phyloP scores from a whole-genome alignment of 2,888 invertebrate genomes.

The Pristionchus fissidentatus region DNA sequence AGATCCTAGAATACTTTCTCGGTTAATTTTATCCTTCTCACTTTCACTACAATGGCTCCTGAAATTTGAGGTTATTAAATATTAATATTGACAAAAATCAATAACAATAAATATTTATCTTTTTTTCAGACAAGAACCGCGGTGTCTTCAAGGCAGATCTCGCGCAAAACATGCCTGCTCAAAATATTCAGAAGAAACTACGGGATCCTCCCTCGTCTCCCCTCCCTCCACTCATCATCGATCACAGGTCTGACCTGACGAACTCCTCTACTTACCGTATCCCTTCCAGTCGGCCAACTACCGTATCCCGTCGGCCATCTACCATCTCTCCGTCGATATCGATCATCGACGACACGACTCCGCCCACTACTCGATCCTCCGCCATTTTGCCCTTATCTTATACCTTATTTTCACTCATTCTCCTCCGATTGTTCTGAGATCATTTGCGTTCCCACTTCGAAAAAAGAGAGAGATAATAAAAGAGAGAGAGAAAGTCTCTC shows the following conservation, averaged over 20 bases:
- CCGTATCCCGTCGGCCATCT: not conserved
- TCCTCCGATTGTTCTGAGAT: slow-evolving; percentile 14
- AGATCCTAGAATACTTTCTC: slow-evolving; percentile 33
- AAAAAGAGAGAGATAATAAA: too few relatives aligned
- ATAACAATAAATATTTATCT: not conserved
- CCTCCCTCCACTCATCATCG: slow-evolving; percentile 8
- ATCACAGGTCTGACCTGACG: not conserved
- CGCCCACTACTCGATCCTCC: not conserved
- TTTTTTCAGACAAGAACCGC: slow-evolving; percentile 35
- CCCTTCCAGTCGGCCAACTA: not conserved
- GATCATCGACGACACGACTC: slow-evolving; percentile 6
- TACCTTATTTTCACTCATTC: not conserved
- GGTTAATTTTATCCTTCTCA: slow-evolving; percentile 25
- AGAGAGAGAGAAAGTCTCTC: not conserved
- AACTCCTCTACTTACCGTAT: not conserved
- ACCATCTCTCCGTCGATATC: not conserved
- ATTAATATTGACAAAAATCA: not conserved
- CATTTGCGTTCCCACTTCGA: too few relatives aligned
- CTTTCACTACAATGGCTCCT: slow-evolving; percentile 33
- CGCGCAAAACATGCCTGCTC: not conserved
- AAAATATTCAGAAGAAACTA: not conserved
- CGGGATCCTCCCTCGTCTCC: not conserved
- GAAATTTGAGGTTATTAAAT: not conserved
- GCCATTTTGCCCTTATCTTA: slow-evolving; percentile 7
- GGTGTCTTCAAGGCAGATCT: slow-evolving; percentile 38